These are phyloP conservation scores for Trichosurus vulpecula DNA, from an alignment of 2,797 vertebrate species.

Conservation along the genomic window DNA sequence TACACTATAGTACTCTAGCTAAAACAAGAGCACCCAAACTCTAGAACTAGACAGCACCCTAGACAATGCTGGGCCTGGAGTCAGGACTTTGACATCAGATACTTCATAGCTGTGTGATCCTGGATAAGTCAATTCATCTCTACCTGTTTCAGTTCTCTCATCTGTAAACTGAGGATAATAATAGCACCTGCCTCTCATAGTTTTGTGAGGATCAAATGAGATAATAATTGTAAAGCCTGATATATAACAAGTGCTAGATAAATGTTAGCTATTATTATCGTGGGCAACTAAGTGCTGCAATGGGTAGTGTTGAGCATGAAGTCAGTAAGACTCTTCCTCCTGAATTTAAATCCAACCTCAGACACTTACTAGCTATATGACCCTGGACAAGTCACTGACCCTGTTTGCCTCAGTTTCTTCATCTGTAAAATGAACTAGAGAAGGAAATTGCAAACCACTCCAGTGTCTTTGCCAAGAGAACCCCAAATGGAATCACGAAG, in stretches of 20 bases:
- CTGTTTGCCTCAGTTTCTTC: neutral
- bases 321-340: neutral
- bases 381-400: neutral
- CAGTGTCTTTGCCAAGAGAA: neutral
- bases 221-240: neutral
- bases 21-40: neutral
- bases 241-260: neutral
- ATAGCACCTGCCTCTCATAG: neutral
- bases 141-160: neutral
- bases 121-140: neutral
- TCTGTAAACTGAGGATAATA: neutral
- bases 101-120: neutral
- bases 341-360: neutral
- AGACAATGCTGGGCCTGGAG: neutral
- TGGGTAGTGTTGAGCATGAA: neutral
- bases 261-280: neutral
- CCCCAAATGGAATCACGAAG: neutral
- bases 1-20: neutral
- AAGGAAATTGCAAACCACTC: neutral
- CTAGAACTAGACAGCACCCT: neutral
- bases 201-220: neutral
- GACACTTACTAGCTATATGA: neutral
- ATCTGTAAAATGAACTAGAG: neutral
- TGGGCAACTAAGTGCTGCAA: neutral
- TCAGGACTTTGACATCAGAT: neutral